phyloP scores from a whole-genome alignment of 2,113 vertebrate species.

The Misgurnus anguillicaudatus region DNA sequence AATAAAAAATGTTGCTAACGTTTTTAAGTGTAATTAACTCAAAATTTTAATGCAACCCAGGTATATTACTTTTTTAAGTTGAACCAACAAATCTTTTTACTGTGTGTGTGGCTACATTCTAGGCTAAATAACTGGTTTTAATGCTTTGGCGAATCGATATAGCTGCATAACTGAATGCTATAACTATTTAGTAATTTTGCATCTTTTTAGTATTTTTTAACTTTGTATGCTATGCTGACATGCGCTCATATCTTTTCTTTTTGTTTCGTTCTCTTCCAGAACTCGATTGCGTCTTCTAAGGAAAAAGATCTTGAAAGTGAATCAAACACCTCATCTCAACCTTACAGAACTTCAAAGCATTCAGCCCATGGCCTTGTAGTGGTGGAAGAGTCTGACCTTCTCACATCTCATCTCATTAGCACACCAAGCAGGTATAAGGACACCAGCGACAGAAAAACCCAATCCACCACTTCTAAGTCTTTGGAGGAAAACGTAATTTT shows the following conservation, averaged over 20 bases:
- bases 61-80: no score
- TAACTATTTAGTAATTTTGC: no score
- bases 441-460: slow-evolving; percentile 51
- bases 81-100: no score
- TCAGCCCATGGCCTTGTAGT: slow-evolving; percentile 17
- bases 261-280: slow-evolving; percentile 39
- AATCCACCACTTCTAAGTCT: slow-evolving; percentile 5
- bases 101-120: no score
- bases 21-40: no score
- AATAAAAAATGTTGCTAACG: no score
- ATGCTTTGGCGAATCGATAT: no score
- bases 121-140: no score
- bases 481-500: slow-evolving; percentile 61
- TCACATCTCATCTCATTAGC: neutral
- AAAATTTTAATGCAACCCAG: no score
- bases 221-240: neutral
- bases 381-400: slow-evolving; percentile 44
- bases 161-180: no score
- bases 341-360: slow-evolving; percentile 24
- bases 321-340: slow-evolving; percentile 6
- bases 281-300: slow-evolving; percentile 17
- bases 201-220: no score
- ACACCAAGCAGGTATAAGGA: slow-evolving; percentile 28
- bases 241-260: neutral
- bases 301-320: slow-evolving; percentile 24